phyloP scores from a whole-genome alignment of 2,113 vertebrate genomes.

The Amphilophus citrinellus region DNA sequence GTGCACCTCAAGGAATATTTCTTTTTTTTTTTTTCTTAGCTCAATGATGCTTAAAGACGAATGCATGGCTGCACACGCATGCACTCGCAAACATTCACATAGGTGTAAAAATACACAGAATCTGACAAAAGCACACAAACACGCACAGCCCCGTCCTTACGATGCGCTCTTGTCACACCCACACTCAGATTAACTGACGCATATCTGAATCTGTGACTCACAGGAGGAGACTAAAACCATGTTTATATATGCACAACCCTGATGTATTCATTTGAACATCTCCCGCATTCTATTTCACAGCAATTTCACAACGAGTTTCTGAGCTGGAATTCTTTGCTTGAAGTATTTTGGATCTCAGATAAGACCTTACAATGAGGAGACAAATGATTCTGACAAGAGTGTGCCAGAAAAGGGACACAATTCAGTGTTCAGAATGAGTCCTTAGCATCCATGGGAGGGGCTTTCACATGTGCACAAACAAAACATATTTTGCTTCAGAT shows the following conservation, averaged over 20 bases:
- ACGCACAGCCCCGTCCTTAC: constrained; percentile 11
- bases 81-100: constrained; percentile 14
- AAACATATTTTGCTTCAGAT: constrained; percentile 35
- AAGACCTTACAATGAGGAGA: constrained; percentile 50
- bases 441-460: constrained; percentile 5
- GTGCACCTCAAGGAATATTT: constrained; percentile 40
- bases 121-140: constrained; percentile 8
- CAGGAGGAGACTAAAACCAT: constrained; percentile 54
- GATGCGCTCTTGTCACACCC: constrained; percentile 58
- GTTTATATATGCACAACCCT: constrained; percentile 55
- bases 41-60: constrained; percentile 30
- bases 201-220: constrained; percentile 63
- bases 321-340: constrained; percentile 55
- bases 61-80: constrained; percentile 3
- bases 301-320: constrained; percentile 65
- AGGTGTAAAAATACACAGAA: constrained; percentile 45
- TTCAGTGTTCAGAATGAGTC: constrained; percentile 24
- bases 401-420: constrained; percentile 11
- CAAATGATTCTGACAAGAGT: constrained; percentile 53
- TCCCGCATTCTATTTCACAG: constrained; percentile 65
- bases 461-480: constrained; percentile 17
- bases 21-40: neutral
- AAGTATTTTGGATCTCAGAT: constrained; percentile 67
- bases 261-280: constrained; percentile 65
- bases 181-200: constrained; percentile 65